These are phyloP conservation scores for Blastobasis adustella DNA, from an alignment of 2,888 invertebrate genomes.

Conservation along the genomic window DNA sequence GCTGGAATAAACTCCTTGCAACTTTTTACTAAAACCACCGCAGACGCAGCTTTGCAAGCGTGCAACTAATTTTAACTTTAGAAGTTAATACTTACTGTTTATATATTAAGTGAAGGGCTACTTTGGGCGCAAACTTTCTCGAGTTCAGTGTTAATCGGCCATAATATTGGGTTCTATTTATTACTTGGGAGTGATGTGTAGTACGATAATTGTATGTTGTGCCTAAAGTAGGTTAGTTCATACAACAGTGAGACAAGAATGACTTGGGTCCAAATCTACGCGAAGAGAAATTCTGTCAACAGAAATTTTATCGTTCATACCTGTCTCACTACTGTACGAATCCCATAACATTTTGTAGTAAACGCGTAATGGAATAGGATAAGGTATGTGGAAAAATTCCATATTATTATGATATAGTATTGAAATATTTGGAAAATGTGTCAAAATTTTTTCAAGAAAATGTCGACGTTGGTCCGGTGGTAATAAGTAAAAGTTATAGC, in stretches of 20 bases:
- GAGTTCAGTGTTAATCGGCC: neutral
- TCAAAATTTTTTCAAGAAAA: conserved; percentile 60
- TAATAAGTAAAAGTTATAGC: conserved; percentile 67
- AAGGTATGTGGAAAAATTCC: conserved; percentile 24
- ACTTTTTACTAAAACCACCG: conserved; percentile 53
- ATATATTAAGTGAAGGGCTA: conserved; percentile 30
- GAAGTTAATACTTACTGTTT: conserved; percentile 37
- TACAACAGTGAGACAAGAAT: conserved; percentile 30
- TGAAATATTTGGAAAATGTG: conserved; percentile 62
- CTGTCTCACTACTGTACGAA: neutral
- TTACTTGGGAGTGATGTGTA: too few relatives aligned
- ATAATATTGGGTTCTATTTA: too few relatives aligned
- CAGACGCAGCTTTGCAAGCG: conserved; percentile 63
- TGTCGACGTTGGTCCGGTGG: conserved; percentile 46
- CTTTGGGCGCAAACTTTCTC: neutral
- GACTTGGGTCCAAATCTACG: conserved; percentile 21
- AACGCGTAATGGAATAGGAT: conserved; percentile 38
- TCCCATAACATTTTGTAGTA: conserved; percentile 41
- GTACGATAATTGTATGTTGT: neutral
- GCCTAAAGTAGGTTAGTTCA: neutral
- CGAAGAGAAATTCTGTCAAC: neutral
- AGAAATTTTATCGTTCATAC: neutral
- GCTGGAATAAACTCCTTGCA: too few relatives aligned
- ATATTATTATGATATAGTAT: conserved; percentile 21
- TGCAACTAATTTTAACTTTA: conserved; percentile 56